Conservation (phyloP, 1,140 invertebrate species). For the Lithobius niger region DNA sequence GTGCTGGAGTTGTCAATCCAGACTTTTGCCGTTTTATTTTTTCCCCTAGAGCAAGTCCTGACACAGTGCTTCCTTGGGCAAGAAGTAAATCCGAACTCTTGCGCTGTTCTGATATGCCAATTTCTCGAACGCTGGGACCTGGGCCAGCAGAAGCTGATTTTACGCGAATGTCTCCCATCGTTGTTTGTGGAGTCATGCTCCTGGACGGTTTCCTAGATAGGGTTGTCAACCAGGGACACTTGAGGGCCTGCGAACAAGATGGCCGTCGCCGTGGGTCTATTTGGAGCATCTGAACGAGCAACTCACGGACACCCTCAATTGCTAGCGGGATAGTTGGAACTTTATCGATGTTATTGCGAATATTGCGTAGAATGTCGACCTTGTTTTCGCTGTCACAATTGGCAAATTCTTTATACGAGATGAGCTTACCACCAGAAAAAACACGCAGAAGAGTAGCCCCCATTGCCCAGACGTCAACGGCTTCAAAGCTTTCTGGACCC, state of each 20-base stretch:
- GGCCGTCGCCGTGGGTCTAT: background rate
- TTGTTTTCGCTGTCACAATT: background rate
- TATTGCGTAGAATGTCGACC: background rate
- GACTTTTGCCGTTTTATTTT: no score
- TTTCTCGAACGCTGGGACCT: no score
- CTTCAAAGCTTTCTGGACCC: background rate
- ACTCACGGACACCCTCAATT: background rate
- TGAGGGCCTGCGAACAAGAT: background rate
- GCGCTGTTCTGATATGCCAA: no score
- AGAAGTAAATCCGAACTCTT: no score
- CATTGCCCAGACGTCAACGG: slow-evolving; percentile 1
- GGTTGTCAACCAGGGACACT: background rate
- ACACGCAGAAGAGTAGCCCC: background rate
- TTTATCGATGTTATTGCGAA: background rate
- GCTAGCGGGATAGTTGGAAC: background rate
- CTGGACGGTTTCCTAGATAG: background rate
- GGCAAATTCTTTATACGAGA: background rate
- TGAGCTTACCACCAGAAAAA: slow-evolving; percentile 2
- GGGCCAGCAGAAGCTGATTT: no score
- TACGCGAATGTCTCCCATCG: no score
- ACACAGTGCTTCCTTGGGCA: no score
- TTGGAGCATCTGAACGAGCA: background rate
- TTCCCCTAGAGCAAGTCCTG: no score
- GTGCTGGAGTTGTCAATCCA: no score
- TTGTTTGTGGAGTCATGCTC: no score